Conservation (phyloP, 2,888 invertebrate species). For the Adelphocoris suturalis region DNA sequence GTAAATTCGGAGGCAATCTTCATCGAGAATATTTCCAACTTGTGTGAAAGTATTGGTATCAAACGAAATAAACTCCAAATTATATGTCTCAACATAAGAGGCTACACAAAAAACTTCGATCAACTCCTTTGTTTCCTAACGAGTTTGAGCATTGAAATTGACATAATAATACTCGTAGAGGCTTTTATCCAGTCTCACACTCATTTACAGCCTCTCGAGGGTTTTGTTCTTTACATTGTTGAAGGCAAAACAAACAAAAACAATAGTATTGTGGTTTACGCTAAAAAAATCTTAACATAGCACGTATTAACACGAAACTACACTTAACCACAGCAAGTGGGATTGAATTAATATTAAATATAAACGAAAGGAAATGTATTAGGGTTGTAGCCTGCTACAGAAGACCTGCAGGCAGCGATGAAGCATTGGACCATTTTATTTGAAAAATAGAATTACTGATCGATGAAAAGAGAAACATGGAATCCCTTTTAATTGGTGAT, state of each 20-base stretch:
- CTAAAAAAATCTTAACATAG: not conserved
- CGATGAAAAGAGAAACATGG: not conserved
- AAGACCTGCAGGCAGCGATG: not conserved
- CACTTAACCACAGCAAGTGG: not conserved
- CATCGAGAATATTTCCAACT: not conserved
- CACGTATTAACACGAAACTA: not conserved
- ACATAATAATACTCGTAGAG: not conserved
- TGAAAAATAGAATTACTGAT: not conserved
- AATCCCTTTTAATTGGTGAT: slow-evolving; percentile 2
- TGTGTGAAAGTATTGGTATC: too few relatives aligned
- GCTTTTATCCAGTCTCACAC: not conserved
- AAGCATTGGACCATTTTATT: not conserved
- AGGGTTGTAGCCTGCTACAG: not conserved
- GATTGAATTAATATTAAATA: not conserved
- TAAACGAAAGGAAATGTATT: not conserved
- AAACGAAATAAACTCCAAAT: not conserved
- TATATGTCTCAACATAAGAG: not conserved
- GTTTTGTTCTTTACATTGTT: not conserved
- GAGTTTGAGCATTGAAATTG: not conserved
- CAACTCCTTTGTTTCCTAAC: not conserved
- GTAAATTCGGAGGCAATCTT: not conserved
- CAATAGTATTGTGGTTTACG: not conserved
- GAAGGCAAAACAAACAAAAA: not conserved
- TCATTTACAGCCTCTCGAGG: not conserved
- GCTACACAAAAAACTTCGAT: not conserved